Conservation (phyloP, 2,888 invertebrate genomes). For the Volucella zonaria region DNA sequence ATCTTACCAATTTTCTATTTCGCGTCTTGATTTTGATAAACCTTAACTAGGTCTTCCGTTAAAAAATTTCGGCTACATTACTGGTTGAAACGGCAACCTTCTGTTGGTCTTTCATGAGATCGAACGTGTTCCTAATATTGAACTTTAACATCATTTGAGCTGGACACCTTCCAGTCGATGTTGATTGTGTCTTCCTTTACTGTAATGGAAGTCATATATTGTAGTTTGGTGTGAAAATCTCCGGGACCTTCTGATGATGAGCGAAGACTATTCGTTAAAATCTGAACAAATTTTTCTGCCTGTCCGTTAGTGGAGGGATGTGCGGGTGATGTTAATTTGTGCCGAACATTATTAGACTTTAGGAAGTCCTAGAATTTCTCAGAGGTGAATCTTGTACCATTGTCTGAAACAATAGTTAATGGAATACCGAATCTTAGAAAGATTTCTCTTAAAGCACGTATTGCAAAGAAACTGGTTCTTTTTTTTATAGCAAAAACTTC, state of each 20-base stretch:
- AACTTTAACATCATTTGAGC: conserved; percentile 22
- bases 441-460: no score
- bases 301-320: conserved; percentile 46
- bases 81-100: conserved; percentile 14
- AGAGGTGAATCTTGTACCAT: no score
- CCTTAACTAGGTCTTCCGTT: no score
- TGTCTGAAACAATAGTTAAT: not conserved
- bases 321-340: no score
- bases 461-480: not conserved
- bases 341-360: no score
- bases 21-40: no score
- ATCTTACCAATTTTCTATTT: no score
- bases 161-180: conserved; percentile 3
- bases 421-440: no score
- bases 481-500: conserved; percentile 2
- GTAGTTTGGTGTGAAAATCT: conserved; percentile 31
- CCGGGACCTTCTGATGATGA: conserved; percentile 6
- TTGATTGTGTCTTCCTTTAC: conserved; percentile 11
- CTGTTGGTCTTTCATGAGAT: conserved; percentile 1
- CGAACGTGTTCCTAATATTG: conserved; percentile 9
- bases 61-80: not conserved
- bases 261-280: conserved; percentile 48
- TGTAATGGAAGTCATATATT: conserved; percentile 1
- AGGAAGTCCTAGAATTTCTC: conserved; percentile 32
- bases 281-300: conserved; percentile 50